Evolutionary conservation across 2,113 vertebrate species (phyloP).

Genomic region (Australoheros scitulus): DNA sequence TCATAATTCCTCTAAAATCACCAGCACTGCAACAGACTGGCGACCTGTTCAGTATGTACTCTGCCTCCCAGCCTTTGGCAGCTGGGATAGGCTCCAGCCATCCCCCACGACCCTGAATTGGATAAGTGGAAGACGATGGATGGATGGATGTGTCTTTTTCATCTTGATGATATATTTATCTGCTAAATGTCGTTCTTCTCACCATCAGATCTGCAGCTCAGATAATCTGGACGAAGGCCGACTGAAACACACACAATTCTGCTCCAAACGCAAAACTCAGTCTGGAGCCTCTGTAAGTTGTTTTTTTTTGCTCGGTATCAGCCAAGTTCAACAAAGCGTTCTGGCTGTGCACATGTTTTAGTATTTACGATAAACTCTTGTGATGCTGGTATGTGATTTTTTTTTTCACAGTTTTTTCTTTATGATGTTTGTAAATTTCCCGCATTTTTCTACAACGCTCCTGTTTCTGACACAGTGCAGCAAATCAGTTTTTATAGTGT

Average conservation of each 20-base stretch:
- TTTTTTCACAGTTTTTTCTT: no score
- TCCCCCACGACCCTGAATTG: no score
- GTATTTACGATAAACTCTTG: neutral
- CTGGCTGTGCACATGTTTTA: neutral
- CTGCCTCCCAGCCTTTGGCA: no score
- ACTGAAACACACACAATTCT: conserved; percentile 78
- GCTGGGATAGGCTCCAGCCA: no score
- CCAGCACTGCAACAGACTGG: no score
- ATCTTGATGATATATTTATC: neutral
- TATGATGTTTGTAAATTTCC: no score
- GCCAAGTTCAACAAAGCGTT: neutral
- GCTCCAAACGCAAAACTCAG: conserved; percentile 67
- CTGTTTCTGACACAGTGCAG: no score
- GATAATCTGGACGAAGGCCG: conserved; percentile 61
- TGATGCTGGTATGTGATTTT: neutral
- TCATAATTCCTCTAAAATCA: neutral
- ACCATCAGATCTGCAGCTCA: conserved; percentile 82
- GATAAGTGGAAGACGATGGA: no score
- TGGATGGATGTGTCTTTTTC: neutral
- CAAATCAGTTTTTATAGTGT: neutral
- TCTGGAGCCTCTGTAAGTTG: conserved; percentile 78
- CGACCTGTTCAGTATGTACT: no score
- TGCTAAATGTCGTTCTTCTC: neutral
- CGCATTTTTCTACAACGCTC: no score
- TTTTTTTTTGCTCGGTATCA: neutral